Conservation (phyloP, 2,797 vertebrate genomes). For the Aythya fuligula region DNA sequence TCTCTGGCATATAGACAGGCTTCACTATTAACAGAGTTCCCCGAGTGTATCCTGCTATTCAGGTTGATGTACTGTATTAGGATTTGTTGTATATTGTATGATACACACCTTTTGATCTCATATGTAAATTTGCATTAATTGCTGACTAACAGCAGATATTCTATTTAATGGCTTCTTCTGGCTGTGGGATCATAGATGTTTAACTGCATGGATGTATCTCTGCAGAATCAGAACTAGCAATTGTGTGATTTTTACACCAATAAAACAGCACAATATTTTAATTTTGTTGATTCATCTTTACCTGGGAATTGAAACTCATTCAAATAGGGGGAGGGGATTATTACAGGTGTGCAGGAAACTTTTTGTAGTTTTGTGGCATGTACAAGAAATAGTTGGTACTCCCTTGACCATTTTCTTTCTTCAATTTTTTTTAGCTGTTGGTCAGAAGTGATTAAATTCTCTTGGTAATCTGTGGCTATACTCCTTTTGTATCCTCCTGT, state of each 20-base stretch:
- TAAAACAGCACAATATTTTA: constrained; percentile 97
- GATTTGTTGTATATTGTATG: constrained; percentile 91
- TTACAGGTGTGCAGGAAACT: neutral
- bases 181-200: constrained; percentile 95
- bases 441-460: constrained; percentile 5
- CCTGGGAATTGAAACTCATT: constrained; percentile 52
- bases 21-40: constrained; percentile 83
- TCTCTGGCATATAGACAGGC: constrained; percentile 80
- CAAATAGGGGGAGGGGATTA: neutral
- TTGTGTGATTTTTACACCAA: constrained; percentile 97
- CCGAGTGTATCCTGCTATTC: constrained; percentile 84
- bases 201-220: constrained; percentile 95
- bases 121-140: constrained; percentile 97
- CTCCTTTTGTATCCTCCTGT: constrained; percentile 13
- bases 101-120: constrained; percentile 92
- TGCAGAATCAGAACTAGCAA: constrained; percentile 94
- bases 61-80: constrained; percentile 84
- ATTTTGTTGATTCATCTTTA: constrained; percentile 75
- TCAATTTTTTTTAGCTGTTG: neutral
- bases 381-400: neutral
- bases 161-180: constrained; percentile 95
- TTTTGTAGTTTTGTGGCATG: neutral
- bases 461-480: constrained; percentile 52
- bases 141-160: constrained; percentile 94
- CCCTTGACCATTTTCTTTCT: neutral